Evolutionary conservation across 2,797 vertebrate genomes (phyloP).

Genomic region (Gobionotothen gibberifrons): DNA sequence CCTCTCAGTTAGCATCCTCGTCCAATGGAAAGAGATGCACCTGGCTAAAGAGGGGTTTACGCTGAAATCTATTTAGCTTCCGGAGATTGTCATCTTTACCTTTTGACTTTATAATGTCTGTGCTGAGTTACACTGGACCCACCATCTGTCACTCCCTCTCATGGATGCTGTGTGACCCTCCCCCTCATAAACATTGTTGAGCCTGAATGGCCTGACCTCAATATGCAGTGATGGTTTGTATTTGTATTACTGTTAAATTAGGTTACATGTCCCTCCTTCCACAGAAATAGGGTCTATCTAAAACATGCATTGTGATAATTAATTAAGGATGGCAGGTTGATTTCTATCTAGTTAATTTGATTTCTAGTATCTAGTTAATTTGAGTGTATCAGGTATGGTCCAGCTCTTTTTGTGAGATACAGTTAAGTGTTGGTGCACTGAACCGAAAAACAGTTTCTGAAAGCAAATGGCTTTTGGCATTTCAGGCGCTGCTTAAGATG

Average conservation of each 20-base stretch:
- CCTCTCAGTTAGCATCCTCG: background rate
- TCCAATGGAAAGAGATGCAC: background rate
- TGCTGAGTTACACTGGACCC: slow-evolving; percentile 35
- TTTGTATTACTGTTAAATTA: slow-evolving; percentile 63
- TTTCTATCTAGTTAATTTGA: slow-evolving; percentile 12
- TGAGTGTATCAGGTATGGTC: background rate
- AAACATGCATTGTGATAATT: background rate
- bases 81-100: slow-evolving; percentile 46
- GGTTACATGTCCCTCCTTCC: slow-evolving; percentile 51
- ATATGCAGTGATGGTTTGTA: slow-evolving; percentile 59
- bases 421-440: slow-evolving; percentile 29
- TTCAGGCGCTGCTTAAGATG: slow-evolving; percentile 23
- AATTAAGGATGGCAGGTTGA: background rate
- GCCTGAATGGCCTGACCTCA: slow-evolving; percentile 76
- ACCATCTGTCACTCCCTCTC: slow-evolving; percentile 76
- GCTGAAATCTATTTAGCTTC: background rate
- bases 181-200: slow-evolving; percentile 63
- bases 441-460: slow-evolving; percentile 35
- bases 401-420: slow-evolving; percentile 10
- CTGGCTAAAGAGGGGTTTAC: background rate
- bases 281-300: background rate
- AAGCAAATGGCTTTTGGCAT: slow-evolving; percentile 53
- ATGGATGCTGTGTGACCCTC: slow-evolving; percentile 61
- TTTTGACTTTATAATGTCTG: slow-evolving; percentile 41
- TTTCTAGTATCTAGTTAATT: slow-evolving; percentile 18